A percentile compares a stretch with the other conserved stretches of the same genome.
Conservation (phyloP, 2,113 vertebrate genomes). For the Plecturocebus donacophilus region DNA sequence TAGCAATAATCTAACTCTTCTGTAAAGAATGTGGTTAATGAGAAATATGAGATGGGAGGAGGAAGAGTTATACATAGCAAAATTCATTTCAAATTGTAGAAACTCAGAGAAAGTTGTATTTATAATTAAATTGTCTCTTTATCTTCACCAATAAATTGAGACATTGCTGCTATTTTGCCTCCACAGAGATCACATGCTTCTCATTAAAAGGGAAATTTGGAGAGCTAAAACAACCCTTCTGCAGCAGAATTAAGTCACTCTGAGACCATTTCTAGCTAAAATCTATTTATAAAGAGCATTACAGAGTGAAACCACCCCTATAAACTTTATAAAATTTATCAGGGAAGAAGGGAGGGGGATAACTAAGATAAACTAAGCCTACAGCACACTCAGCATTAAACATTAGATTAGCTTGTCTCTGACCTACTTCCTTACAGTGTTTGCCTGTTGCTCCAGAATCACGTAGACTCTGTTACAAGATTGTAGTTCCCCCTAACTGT, state of each 20-base stretch:
- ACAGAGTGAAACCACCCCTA: neutral
- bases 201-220: neutral
- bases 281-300: neutral
- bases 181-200: neutral
- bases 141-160: neutral
- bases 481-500: too few species aligned
- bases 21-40: neutral
- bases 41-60: neutral
- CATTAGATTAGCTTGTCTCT: too few species aligned
- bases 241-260: neutral
- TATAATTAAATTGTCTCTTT: neutral
- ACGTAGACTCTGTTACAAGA: too few species aligned
- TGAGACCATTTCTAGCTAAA: neutral
- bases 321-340: too few species aligned
- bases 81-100: neutral
- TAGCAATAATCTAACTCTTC: neutral
- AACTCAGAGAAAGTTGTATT: neutral
- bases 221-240: neutral
- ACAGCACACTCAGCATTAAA: too few species aligned
- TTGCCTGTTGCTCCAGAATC: too few species aligned
- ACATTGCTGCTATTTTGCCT: neutral
- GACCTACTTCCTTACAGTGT: too few species aligned
- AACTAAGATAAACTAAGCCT: too few species aligned
- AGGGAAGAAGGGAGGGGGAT: too few species aligned
- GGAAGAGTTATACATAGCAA: neutral